Base-by-base conservation (phyloP, 2,113 vertebrate species). In the Calidris pygmaea region DNA sequence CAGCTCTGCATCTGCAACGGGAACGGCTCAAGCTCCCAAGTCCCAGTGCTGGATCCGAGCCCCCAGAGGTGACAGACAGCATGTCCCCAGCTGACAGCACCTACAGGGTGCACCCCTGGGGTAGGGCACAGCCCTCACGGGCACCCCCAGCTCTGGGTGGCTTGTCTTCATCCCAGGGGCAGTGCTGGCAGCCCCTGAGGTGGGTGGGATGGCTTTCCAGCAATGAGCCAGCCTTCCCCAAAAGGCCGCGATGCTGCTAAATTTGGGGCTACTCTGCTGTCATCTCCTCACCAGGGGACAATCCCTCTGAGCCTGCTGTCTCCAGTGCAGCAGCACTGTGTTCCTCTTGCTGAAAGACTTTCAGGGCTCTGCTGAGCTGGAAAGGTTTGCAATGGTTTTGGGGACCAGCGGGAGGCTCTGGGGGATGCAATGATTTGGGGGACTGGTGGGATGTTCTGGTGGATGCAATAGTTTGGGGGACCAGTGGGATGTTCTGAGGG, bases 1-100 rank as follows among this genome's bases (percentile, higher is more conserved):
- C 2, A 4, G 50, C 65, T 77, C 70, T 0, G 0, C 0, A 1
- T 21, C 29, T 32, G 32, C 68, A 20, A 0, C 18, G 48, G 87
- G 67, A 70, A 77, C 3, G 5, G 22, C 35, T 63, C 22, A 52
- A 47, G 15, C 7, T 6, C 26, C 2, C 20, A n/a, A 47, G 13
- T 7, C 7, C 23, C 2, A 6, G 13, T 50, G 37, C 22, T 78
- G 59, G 59, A 53, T 52, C 13, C 0, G 0, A 23, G 23, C 2
- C 23, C 26, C 24, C 1, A 5, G 32, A 68, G 41, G 30, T 78
- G 37, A 60, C 47, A 65, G 24, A 8, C 60, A 74, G 68, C 32
- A 12, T 1, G 20, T 29, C 85, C 74, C 45, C 58, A 41, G 29
- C 71, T 58, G 63, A 34, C 39, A 81, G 59, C 53, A n/a, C 19